Percentiles rank a stretch among this genome's conserved stretches.
Evolutionary conservation across 2,888 invertebrate species (phyloP).

Genomic region (Phymatocera aterrima): DNA sequence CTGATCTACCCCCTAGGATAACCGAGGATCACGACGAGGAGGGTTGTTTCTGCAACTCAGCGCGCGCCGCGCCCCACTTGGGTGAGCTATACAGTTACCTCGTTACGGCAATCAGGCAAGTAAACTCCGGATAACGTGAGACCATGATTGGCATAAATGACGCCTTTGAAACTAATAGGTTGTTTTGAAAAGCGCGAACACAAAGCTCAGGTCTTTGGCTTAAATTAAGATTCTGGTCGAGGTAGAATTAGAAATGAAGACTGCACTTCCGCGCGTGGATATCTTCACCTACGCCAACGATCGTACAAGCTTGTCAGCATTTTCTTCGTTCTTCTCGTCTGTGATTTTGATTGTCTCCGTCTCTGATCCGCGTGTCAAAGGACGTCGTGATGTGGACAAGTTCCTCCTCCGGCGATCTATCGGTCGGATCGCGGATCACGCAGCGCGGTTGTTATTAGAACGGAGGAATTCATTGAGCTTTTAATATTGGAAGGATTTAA

Average conservation of each 20-base stretch:
- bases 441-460: slow-evolving; percentile 1
- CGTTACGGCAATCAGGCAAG: slow-evolving; percentile 67
- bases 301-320: slow-evolving; percentile 4
- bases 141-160: slow-evolving; percentile 57
- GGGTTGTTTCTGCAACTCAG: slow-evolving; percentile 73
- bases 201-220: not conserved
- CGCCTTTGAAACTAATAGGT: slow-evolving; percentile 39
- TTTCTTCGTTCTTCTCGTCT: not conserved
- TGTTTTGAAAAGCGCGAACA: slow-evolving; percentile 29
- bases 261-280: not conserved
- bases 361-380: slow-evolving; percentile 2
- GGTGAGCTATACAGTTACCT: slow-evolving; percentile 62
- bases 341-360: not conserved
- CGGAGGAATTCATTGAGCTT: slow-evolving; percentile 32
- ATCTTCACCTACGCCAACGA: not conserved
- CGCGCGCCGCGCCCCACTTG: slow-evolving; percentile 62
- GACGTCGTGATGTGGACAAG: not conserved
- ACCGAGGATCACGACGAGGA: slow-evolving; percentile 38
- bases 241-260: not conserved
- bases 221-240: not conserved
- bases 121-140: slow-evolving; percentile 55
- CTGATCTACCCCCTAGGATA: slow-evolving; percentile 13
- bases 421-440: not conserved
- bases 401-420: not conserved
- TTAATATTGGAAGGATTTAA: slow-evolving; percentile 19